Base-by-base conservation (phyloP, 35 echinoderm and acorn worm species). In the Chiridota heheva region DNA sequence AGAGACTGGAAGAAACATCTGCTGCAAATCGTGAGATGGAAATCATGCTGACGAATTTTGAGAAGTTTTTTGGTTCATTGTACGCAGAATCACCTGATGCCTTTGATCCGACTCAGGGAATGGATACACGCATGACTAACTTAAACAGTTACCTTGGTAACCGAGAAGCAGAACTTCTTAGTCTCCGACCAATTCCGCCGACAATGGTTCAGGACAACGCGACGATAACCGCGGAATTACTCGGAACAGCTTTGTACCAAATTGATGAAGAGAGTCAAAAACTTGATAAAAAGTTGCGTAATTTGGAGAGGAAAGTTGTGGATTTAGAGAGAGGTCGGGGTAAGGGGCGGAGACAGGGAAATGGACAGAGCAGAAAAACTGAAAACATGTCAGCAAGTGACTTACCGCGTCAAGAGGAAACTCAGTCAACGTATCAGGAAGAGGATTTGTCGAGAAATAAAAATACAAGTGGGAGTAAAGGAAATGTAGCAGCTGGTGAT, bases 101-200 rank as follows among this genome's bases (percentile, higher is more conserved):
- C 2, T 93, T 93, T 67, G 84, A 82, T 69, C 48, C 62, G 5
- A 73, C 80, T 8, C 56, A 49, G 3, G 22, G 37, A 2, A 39
- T 88, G n/a, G 78, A 88, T 26, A 72, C 67, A 13, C 63, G 85
- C 24, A 37, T 93, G 70, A 72, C 85, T 25, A 78, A 46, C n/a
- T 63, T 88, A 18, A 88, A 88, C 70, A 60, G 69, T 41, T 93
- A 88, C 73, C 78, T 93, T 70, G 90, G 90, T 16, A 93, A 93
- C 71, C 43, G 72, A n/a, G 90, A 93, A 58, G 69, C 90, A 1
- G 79, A 83, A 56, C 80, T 93, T 5, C 70, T 74, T 15, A 61
- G 28, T 17, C 47, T 93, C 33, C 79, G 90, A 63, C 84, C 79
- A 41, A 58, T 79, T 12, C 84, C 90, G 36, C 20, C 72, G 8